These are phyloP conservation scores for Clupea harengus DNA, from an alignment of 2,113 vertebrate genomes.

Conservation along the genomic window DNA sequence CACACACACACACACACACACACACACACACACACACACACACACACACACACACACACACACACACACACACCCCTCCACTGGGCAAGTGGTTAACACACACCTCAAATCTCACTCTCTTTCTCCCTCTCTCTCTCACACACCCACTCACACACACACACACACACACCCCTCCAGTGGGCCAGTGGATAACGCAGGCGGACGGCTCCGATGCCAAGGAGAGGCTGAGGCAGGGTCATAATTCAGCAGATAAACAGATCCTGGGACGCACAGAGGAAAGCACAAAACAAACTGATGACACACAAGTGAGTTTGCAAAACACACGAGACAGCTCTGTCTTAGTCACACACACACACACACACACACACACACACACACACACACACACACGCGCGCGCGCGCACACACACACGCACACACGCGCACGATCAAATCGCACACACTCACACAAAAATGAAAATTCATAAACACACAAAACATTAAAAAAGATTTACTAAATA, in stretches of 20 bases:
- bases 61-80: neutral
- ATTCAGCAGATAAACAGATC: no score
- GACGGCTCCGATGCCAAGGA: no score
- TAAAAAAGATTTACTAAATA: no score
- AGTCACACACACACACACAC: neutral
- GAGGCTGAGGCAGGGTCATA: neutral
- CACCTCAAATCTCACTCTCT: no score
- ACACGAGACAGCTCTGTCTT: neutral
- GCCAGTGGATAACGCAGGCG: neutral
- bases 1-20: neutral
- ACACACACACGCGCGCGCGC: no score
- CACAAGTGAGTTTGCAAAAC: neutral
- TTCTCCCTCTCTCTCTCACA: no score
- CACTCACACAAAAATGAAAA: neutral
- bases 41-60: neutral
- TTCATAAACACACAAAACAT: neutral
- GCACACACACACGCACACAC: neutral
- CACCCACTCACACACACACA: no score
- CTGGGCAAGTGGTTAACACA: no score
- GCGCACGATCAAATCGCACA: no score
- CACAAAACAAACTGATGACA: neutral
- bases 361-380: neutral
- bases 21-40: neutral
- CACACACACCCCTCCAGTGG: no score
- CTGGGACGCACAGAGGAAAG: neutral